Evolutionary conservation across 2,113 vertebrate genomes (phyloP), one percentile per base, ranked within the genome.

Genomic region (Ornithorhynchus anatinus): DNA sequence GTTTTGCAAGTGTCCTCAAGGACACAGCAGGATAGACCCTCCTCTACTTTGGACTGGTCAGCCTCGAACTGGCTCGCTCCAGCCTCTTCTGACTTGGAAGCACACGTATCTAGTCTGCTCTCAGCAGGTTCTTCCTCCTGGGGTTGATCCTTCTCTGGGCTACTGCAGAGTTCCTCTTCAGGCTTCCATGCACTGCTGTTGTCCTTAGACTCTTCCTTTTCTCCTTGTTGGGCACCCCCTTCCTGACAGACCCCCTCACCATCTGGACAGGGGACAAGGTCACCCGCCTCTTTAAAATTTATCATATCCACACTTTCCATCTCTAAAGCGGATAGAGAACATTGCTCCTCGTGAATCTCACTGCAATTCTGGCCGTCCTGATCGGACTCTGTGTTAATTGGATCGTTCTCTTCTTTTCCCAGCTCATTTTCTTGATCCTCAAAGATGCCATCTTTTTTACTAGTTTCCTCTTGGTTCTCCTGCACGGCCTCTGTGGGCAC

Each of bases 401-500:
- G 4, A 3, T 42, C 73, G 25, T 58, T 2, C 5, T 73, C 42
- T 0, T 42, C 25, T 0, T 39, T 80, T 53, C 44, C 70, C 15
- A 80, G 39, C 14, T 19, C 42, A 47, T 48, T 42, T 54, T 89
- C 86, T 56, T 76, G 84, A 40, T 75, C 7, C 63, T 45, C 75
- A 11, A 40, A 17, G 19, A 67, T 31, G 65, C 73, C 80, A 14
- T 52, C 20, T 7, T 70, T 10, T 5, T 47, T 79, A 3, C 27
- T 22, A 60, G 63, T 70, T 17, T 86, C 52, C 45, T 59, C 66
- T 9, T 31, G 48, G 17, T 51, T 52, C 56, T 65, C 59, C 6
- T 20, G 45, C 20, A 68, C 35, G 35, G 76, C 33, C 38, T 68
- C 84, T 53, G 45, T 57, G n/a, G 89, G 86, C 8, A 86, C 31